Base-by-base conservation (phyloP, 1,140 invertebrate species). In the Onthophagus taurus region DNA sequence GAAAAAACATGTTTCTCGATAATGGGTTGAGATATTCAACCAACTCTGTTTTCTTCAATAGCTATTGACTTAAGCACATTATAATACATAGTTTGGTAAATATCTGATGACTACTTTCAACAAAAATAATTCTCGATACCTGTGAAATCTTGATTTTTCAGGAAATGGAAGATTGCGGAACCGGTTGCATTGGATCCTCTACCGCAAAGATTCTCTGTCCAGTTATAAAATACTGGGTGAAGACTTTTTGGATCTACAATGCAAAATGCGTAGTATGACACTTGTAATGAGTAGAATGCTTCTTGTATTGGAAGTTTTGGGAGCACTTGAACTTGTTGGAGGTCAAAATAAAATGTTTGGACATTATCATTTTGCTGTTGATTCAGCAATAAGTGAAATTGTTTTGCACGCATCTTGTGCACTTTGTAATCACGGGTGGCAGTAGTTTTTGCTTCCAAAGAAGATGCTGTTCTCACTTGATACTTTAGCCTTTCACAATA, bases 61-160 rank as follows among this genome's bases (percentile, higher is more conserved):
- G n/a, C 7, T 34, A 34, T 34, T 34, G 31, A 34, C 14, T 34
- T 34, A 14, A 8, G 8, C 8, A 34, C 14, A 34, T 34, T 34
- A 11, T 34, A 34, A n/a, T 34, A 34, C 31, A 34, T 34, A 34
- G 31, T 34, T 34, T 34, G 31, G 31, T 34, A 34, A 34, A 34
- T 34, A 8, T 14, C 31, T 34, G 14, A 8, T 14, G 31, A 14
- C 6, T 14, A 34, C 31, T 34, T 34, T 34, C 6, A 34, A 34
- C 8, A 34, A 34, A 8, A 34, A 34, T 34, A 13, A 34, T 33
- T 6, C 6, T 33, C 6, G 6, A 33, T 33, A 33, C 13, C 31
- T 8, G 31, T 33, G 13, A 7, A 33, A 33, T 33, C 31, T 6
- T 8, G 13, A 33, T 6, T 33, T 18, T 26, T 16, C 17, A 44